Conservation (phyloP, 2,113 vertebrate genomes). For the Choloepus hoffmanni region DNA sequence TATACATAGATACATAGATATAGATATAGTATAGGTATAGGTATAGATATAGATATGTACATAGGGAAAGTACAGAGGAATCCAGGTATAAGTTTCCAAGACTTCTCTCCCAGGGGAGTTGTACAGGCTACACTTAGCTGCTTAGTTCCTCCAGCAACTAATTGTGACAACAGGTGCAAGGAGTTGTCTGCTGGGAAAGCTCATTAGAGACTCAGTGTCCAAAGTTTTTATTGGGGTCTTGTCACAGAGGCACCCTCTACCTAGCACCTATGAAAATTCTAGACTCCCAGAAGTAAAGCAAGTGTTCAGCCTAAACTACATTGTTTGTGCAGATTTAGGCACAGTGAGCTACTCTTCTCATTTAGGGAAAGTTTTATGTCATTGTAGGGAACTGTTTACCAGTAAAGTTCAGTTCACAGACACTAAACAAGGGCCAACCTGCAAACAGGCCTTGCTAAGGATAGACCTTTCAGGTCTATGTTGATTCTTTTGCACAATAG, state of each 20-base stretch:
- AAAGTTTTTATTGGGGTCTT: not conserved
- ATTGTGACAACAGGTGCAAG: not conserved
- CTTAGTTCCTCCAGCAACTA: not conserved
- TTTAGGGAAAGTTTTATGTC: not conserved
- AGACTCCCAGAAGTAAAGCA: not conserved
- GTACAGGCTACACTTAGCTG: not conserved
- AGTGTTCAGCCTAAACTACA: not conserved
- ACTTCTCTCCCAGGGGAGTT: not conserved
- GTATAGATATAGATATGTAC: too few species aligned
- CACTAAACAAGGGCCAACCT: not conserved
- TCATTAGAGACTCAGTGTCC: not conserved
- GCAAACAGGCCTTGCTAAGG: not conserved
- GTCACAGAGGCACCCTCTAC: not conserved
- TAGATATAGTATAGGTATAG: too few species aligned
- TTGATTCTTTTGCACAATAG: not conserved
- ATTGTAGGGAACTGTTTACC: not conserved
- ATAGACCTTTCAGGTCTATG: not conserved
- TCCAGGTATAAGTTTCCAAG: not conserved
- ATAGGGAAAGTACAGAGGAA: not conserved
- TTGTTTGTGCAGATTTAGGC: not conserved
- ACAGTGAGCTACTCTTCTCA: not conserved
- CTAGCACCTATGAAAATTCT: not conserved
- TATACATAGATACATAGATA: too few species aligned
- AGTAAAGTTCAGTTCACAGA: not conserved
- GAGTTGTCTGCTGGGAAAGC: not conserved